These are phyloP conservation scores for Pogonomyrmex barbatus DNA, from an alignment of 1,140 invertebrate genomes.

Conservation along the genomic window DNA sequence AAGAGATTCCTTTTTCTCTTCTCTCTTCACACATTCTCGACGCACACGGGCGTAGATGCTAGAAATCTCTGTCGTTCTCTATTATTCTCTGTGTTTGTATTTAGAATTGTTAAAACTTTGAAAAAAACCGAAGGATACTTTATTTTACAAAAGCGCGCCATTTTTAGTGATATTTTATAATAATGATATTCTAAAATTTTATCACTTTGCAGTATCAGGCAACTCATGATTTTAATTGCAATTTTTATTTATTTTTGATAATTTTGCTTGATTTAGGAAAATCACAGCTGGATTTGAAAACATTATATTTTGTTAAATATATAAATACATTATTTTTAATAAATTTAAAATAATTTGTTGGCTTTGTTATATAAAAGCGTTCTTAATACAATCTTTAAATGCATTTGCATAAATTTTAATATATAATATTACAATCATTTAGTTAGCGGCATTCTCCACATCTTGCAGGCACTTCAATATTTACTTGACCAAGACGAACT, in stretches of 20 bases:
- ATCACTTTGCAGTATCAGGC: background rate
- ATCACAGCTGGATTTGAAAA: background rate
- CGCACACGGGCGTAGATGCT: conserved; percentile 60
- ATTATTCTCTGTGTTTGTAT: background rate
- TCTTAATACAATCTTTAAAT: conserved; percentile 16
- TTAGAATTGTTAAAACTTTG: background rate
- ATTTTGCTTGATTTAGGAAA: background rate
- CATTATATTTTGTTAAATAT: background rate
- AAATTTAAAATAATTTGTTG: conserved; percentile 10
- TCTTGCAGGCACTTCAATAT: conserved; percentile 67
- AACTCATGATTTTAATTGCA: conserved; percentile 6
- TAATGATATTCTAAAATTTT: background rate
- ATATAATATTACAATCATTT: conserved; percentile 45
- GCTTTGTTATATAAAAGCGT: background rate
- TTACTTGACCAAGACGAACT: conserved; percentile 63
- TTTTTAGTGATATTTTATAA: background rate
- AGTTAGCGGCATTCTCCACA: conserved; percentile 29
- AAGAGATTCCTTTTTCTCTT: conserved; percentile 67
- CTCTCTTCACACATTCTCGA: conserved; percentile 45
- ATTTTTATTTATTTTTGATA: conserved; percentile 9
- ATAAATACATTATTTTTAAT: background rate
- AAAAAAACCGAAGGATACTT: background rate
- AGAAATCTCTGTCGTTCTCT: background rate
- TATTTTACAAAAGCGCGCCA: background rate
- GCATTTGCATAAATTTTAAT: conserved; percentile 35